phyloP scores from a whole-genome alignment of 1,140 invertebrate species.

The Chironomus tepperi region DNA sequence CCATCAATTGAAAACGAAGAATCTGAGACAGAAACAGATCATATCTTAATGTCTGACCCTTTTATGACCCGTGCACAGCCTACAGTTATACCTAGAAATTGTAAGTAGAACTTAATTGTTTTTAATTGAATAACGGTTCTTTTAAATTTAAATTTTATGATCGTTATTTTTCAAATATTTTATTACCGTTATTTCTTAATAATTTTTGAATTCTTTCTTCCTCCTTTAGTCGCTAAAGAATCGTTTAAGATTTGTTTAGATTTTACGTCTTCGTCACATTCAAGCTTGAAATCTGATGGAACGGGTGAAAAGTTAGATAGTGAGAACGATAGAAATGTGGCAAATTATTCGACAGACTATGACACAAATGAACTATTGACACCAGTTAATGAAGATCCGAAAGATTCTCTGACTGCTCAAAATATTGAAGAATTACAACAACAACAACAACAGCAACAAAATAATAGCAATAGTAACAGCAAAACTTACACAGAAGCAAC shows the following conservation, averaged over 20 bases:
- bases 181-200: no score
- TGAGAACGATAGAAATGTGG: constrained; percentile 31
- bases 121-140: no score
- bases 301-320: not conserved
- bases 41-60: constrained; percentile 29
- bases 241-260: not conserved
- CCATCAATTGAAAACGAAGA: constrained; percentile 45
- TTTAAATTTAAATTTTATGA: no score
- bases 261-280: not conserved
- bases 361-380: constrained; percentile 25
- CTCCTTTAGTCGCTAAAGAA: not conserved
- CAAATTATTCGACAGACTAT: constrained; percentile 31
- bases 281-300: not conserved
- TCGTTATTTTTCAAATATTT: no score
- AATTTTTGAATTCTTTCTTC: no score
- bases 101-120: no score
- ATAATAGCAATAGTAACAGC: not conserved
- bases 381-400: constrained; percentile 25
- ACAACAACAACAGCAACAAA: not conserved
- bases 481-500: not conserved
- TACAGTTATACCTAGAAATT: not conserved
- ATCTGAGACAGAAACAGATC: constrained; percentile 34
- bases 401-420: not conserved
- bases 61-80: constrained; percentile 26
- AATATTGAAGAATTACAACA: not conserved